These are phyloP conservation scores for Caranx melampygus DNA, from an alignment of 2,113 vertebrate species.

Conservation along the genomic window DNA sequence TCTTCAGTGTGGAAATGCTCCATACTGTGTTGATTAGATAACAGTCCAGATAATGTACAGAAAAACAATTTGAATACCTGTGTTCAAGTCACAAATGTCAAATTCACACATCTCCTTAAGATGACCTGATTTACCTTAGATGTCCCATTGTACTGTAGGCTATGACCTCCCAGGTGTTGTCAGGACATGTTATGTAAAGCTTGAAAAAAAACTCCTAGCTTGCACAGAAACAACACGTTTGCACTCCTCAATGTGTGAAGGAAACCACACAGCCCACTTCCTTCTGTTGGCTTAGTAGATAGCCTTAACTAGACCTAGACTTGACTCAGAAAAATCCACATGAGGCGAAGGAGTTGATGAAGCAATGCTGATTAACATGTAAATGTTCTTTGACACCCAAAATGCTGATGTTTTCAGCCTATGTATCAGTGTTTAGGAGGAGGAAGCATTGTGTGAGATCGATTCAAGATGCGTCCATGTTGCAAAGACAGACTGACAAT, in stretches of 20 bases:
- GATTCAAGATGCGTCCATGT: not conserved
- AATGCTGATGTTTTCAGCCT: not conserved
- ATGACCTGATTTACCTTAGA: not conserved
- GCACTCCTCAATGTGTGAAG: not conserved
- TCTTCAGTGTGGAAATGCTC: not conserved
- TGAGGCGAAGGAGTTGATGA: not conserved
- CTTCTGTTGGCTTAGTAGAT: not conserved
- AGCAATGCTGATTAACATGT: not conserved
- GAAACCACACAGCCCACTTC: constrained; percentile 33
- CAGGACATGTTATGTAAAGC: too few species aligned
- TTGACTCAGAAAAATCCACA: not conserved
- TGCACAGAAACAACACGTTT: not conserved
- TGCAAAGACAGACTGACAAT: not conserved
- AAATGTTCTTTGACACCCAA: not conserved
- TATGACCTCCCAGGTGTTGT: too few species aligned
- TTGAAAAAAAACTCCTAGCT: not conserved
- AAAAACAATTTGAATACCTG: not conserved
- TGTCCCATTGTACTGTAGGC: too few species aligned
- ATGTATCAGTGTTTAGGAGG: too few species aligned
- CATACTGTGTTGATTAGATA: not conserved
- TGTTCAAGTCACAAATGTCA: not conserved
- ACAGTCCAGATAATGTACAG: not conserved
- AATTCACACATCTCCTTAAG: not conserved
- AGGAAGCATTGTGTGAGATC: not conserved
- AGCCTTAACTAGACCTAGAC: not conserved